Evolutionary conservation across 2,113 vertebrate species (phyloP), one percentile per base, ranked within the genome.

Genomic region (Lynx canadensis): DNA sequence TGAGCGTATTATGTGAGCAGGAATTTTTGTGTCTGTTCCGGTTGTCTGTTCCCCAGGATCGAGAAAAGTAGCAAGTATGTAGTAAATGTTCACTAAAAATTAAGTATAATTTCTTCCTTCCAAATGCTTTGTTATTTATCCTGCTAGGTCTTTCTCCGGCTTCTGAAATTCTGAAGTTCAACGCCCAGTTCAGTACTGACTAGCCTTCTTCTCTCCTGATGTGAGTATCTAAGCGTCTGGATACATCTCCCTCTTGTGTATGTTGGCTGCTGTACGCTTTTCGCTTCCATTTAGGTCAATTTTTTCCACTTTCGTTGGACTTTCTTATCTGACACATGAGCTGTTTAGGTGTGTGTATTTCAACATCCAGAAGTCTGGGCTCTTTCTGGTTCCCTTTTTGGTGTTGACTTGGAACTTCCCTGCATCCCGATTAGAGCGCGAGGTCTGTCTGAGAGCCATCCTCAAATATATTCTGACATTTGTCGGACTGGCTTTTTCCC

Each of bases 401-500:
- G 48, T 25, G 33, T 23, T 15, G 50, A 14, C n/a, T 27, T 19
- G 55, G 45, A 18, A 29, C 31, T 45, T 12, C 7, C 33, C 9
- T 73, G 73, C 48, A 1, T 21, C 11, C 4, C 1, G 15, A 10
- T 91, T 0, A 0, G 15, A 0, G 50, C 23, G 0, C 0, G 25
- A 0, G 1, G 29, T 7, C 41, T 1, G 45, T 27, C 0, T 31
- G 60, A 65, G 4, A 38, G 31, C 33, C 9, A 18, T 4, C 41
- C 66, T 19, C 31, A 14, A 16, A 33, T 7, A n/a, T 18, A 19
- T 3, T 55, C 48, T n/a, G 71, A 19, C 14, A 4, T 25, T 15
- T 36, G 5, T 5, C 12, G 14, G 57, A 5, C 3, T 36, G 88
- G 73, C 31, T 52, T 21, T 8, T n/a, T 45, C 74, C 33, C 74